Conservation (phyloP, 2,888 invertebrate genomes). For the Allacma fusca region DNA sequence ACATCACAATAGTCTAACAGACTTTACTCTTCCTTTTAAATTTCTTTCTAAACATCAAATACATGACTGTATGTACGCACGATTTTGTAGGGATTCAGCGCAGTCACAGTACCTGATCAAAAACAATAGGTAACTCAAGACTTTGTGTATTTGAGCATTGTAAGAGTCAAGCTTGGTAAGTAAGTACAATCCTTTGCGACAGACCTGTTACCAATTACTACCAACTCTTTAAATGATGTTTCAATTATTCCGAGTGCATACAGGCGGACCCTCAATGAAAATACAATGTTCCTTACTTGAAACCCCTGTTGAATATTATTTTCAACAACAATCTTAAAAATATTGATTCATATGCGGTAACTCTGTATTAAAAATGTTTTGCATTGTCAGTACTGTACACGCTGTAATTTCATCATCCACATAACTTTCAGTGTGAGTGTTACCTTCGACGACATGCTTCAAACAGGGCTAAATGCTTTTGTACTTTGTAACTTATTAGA, state of each 20-base stretch:
- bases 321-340: too few relatives aligned
- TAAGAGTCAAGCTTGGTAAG: neutral
- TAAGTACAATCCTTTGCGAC: neutral
- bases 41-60: conserved; percentile 3
- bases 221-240: neutral
- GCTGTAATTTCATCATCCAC: too few relatives aligned
- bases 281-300: too few relatives aligned
- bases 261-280: too few relatives aligned
- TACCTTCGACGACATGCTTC: too few relatives aligned
- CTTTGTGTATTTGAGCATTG: neutral
- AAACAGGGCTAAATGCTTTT: too few relatives aligned
- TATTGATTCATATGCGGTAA: too few relatives aligned
- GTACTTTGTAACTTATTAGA: too few relatives aligned
- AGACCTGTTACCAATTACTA: neutral
- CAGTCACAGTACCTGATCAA: conserved; percentile 39
- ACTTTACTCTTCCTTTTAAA: conserved; percentile 21
- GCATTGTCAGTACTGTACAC: too few relatives aligned
- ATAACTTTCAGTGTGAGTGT: too few relatives aligned
- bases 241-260: neutral
- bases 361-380: too few relatives aligned
- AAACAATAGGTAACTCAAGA: conserved; percentile 25
- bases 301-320: too few relatives aligned
- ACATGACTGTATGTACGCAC: conserved; percentile 13
- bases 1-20: conserved; percentile 13
- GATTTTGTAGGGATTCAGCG: conserved; percentile 26